Evolutionary conservation across 92 coral and sea anemone species (phyloP).

Genomic region (Isaurus tuberculatus): DNA sequence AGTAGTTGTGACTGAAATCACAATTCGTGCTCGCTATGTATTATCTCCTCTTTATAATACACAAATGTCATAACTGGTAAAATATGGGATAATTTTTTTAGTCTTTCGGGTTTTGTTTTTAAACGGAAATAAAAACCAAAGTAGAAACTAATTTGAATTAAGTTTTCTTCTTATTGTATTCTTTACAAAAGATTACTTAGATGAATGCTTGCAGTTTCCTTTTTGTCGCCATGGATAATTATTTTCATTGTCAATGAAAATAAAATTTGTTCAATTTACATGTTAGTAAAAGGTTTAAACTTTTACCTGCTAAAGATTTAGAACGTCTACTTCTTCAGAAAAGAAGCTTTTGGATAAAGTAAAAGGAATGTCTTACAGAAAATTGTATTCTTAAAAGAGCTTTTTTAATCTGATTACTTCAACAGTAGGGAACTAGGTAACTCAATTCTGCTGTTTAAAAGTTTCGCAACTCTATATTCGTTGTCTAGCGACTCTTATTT

Average conservation of each 20-base stretch:
- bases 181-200: not conserved
- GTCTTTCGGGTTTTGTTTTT: not conserved
- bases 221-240: constrained; percentile 28
- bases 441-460: no score
- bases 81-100: not conserved
- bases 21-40: not conserved
- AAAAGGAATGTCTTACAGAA: no score
- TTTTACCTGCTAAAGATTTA: not conserved
- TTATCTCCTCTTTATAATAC: not conserved
- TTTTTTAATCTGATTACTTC: no score
- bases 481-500: no score
- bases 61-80: not conserved
- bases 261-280: not conserved
- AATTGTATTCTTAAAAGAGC: no score
- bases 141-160: not conserved
- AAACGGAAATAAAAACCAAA: not conserved
- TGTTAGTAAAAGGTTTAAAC: not conserved
- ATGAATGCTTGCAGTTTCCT: constrained; percentile 8
- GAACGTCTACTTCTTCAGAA: no score
- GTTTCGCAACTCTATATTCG: no score
- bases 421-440: no score
- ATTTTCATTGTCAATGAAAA: not conserved
- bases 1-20: not conserved
- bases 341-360: no score
- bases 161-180: constrained; percentile 1